Base-by-base conservation (phyloP, 2,113 vertebrate species). In the Thalassoma bifasciatum region DNA sequence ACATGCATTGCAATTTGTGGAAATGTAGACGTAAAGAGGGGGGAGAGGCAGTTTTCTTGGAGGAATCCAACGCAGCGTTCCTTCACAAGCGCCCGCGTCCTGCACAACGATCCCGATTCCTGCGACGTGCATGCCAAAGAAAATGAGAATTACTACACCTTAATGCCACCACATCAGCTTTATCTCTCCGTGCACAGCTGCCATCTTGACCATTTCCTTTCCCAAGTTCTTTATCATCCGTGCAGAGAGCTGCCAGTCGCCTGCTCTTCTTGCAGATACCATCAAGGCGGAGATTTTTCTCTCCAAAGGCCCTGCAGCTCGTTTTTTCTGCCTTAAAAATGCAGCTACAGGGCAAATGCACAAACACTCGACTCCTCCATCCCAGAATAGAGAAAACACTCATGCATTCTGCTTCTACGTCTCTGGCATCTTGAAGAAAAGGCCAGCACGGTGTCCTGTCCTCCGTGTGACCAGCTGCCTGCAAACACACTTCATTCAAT, bases 131-230 rank as follows among this genome's bases (percentile, higher is more conserved):
- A 79, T 71, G 65, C 72, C 70, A 61, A 40, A 26, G 22, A 60
- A 52, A 50, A 8, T 10, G 23, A 49, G n/a, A 61, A 57, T 34
- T n/a, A 51, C 53, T 52, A 13, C 26, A 77, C 64, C 57, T n/a
- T 70, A 91, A 88, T 78, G 85, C 86, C 93, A 23, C 30, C 88
- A 88, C 92, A 92, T 93, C 92, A 86, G 93, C 90, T 88, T 89
- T 91, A 81, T 92, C 94, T 85, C 88, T 86, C 87, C 90, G 88
- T 74, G 88, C 89, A 79, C 93, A 93, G 96, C 96, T 97, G 95
- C 97, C 96, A 97, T 98, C 96, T 97, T 96, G 95, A 96, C 95
- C 95, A 82, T 81, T 86, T 83, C 83, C 88, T 85, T 88, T 86
- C 50, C 66, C 87, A 90, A 95, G 93, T 94, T 93, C 93, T 93